A percentile compares a stretch with the other conserved stretches of the same genome.
These are phyloP conservation scores for Heliconius aoede DNA, from an alignment of 2,888 invertebrate genomes.

Conservation along the genomic window DNA sequence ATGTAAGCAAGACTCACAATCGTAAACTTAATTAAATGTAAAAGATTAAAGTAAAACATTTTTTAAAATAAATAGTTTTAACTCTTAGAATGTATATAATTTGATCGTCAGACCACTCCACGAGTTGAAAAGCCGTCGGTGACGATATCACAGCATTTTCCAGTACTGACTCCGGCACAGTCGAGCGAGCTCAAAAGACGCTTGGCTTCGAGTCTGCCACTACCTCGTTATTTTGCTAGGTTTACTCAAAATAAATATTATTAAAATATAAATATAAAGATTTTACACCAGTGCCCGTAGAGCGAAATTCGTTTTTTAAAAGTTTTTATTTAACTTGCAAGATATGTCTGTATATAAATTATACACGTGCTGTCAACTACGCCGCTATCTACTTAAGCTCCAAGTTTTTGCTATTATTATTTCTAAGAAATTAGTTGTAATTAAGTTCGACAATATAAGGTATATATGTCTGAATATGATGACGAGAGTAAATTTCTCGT, in stretches of 20 bases:
- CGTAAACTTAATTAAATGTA: constrained; percentile 10
- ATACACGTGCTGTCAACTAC: no score
- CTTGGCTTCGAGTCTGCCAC: constrained; percentile 45
- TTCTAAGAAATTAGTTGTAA: no score
- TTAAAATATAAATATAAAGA: constrained; percentile 73
- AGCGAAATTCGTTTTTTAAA: not conserved
- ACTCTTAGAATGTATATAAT: constrained; percentile 44
- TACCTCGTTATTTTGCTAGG: constrained; percentile 76
- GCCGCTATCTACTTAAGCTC: no score
- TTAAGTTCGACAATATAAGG: no score
- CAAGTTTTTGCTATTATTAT: no score
- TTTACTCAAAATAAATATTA: constrained; percentile 71
- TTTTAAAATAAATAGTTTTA: constrained; percentile 1
- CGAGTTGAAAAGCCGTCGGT: constrained; percentile 50
- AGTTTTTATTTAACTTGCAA: no score
- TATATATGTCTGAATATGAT: no score
- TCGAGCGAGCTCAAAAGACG: constrained; percentile 60
- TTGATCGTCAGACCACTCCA: constrained; percentile 50
- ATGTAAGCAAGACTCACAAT: not conserved
- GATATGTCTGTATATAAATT: no score
- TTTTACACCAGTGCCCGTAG: not conserved
- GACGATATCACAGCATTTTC: constrained; percentile 63
- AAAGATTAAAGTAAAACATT: constrained; percentile 16
- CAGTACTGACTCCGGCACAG: constrained; percentile 54
- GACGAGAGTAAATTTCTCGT: no score